Conservation (phyloP, 2,113 vertebrate species). For the Isurus oxyrinchus region DNA sequence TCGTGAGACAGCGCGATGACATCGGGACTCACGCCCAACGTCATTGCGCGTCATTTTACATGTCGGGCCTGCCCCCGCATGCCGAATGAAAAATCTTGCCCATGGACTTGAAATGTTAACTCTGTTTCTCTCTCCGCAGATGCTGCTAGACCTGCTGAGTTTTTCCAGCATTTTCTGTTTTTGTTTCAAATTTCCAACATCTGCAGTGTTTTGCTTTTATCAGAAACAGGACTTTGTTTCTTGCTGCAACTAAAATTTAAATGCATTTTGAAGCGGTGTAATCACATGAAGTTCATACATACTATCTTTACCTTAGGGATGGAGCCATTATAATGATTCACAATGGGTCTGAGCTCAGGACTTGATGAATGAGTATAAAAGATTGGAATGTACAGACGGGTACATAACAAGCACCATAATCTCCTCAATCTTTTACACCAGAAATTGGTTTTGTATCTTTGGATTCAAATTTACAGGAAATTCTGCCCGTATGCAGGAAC, state of each 20-base stretch:
- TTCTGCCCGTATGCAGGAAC: neutral
- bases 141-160: no score
- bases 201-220: no score
- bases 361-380: neutral
- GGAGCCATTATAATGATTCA: neutral
- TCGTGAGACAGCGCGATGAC: no score
- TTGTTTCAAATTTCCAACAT: no score
- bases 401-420: neutral
- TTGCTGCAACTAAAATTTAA: neutral
- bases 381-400: neutral
- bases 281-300: neutral
- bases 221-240: neutral
- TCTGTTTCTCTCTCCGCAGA: no score
- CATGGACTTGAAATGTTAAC: no score
- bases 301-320: neutral
- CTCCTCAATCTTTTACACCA: neutral
- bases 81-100: no score
- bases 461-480: neutral
- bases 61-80: no score
- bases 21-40: no score
- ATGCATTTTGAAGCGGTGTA: neutral
- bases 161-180: no score
- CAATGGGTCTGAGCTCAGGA: neutral
- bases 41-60: no score
- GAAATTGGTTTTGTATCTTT: neutral